Percentiles rank a stretch among this genome's conserved stretches.
phyloP scores from a whole-genome alignment of 2,888 invertebrate species.

The Melieria picta region DNA sequence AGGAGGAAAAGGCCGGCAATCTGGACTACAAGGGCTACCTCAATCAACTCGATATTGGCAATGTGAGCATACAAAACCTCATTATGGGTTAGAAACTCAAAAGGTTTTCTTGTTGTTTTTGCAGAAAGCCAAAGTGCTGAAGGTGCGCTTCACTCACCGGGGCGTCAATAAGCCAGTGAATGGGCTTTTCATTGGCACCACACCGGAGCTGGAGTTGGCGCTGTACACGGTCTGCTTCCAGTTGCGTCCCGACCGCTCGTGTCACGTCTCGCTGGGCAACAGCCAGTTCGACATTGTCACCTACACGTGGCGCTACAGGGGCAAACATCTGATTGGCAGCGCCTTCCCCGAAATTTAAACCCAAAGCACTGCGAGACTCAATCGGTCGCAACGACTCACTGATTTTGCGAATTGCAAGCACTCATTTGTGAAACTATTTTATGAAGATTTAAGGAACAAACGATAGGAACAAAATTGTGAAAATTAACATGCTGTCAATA shows the following conservation, averaged over 20 bases:
- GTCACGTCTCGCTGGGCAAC: slow-evolving; percentile 78
- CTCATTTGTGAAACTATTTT: too few species aligned
- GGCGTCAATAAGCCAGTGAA: slow-evolving; percentile 81
- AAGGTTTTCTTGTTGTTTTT: slow-evolving; percentile 4
- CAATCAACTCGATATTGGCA: slow-evolving; percentile 75
- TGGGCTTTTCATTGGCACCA: slow-evolving; percentile 83
- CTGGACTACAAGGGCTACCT: slow-evolving; percentile 84
- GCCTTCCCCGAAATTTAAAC: slow-evolving; percentile 81
- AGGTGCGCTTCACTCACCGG: slow-evolving; percentile 77
- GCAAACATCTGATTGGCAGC: slow-evolving; percentile 82
- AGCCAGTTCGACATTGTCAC: slow-evolving; percentile 79
- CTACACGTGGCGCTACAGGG: slow-evolving; percentile 77
- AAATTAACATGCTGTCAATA: too few species aligned
- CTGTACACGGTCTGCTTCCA: slow-evolving; percentile 89
- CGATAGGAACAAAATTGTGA: too few species aligned
- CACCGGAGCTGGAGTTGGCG: slow-evolving; percentile 91
- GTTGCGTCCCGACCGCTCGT: slow-evolving; percentile 77
- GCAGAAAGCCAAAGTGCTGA: slow-evolving; percentile 81
- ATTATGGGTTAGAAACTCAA: neutral
- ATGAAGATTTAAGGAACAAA: too few species aligned
- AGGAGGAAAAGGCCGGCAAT: slow-evolving; percentile 77
- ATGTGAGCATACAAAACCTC: slow-evolving; percentile 68
- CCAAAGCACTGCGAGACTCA: neutral
- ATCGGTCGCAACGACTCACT: neutral
- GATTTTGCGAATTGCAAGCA: too few species aligned